Conservation (phyloP, 2,797 vertebrate species). For the Melanotaenia pygmaea region DNA sequence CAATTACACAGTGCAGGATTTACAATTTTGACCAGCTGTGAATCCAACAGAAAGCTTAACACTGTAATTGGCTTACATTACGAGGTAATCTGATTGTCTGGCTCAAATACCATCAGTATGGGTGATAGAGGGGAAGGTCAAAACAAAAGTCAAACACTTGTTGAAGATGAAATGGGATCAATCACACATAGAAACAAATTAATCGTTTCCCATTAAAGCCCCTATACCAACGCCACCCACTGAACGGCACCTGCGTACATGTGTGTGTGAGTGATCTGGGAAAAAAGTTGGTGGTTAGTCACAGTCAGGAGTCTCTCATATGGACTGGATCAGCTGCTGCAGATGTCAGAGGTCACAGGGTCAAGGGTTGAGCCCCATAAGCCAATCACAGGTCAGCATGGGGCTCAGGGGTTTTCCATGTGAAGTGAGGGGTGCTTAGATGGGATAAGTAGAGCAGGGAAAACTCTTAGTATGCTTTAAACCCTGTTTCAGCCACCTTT, state of each 20-base stretch:
- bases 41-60: conserved; percentile 23
- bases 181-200: conserved; percentile 3
- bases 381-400: conserved; percentile 68
- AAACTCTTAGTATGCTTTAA: conserved; percentile 46
- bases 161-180: conserved; percentile 46
- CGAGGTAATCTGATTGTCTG: conserved; percentile 33
- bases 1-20: neutral
- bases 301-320: conserved; percentile 79
- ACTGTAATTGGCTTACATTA: conserved; percentile 36
- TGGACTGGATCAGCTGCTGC: conserved; percentile 75
- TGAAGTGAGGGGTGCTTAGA: conserved; percentile 63
- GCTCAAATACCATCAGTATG: neutral
- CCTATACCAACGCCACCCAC: conserved; percentile 52
- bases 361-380: conserved; percentile 67
- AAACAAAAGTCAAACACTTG: conserved; percentile 32
- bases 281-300: conserved; percentile 60
- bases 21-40: neutral
- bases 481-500: conserved; percentile 37
- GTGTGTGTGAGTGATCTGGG: conserved; percentile 16
- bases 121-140: conserved; percentile 21
- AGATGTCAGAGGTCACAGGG: conserved; percentile 61
- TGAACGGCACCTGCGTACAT: conserved; percentile 57
- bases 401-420: conserved; percentile 56
- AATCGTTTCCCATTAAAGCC: conserved; percentile 21
- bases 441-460: conserved; percentile 59